Percentiles rank a stretch among this genome's conserved stretches.
Evolutionary conservation across 2,797 vertebrate genomes (phyloP).

Genomic region (Melanotaenia nigrans): DNA sequence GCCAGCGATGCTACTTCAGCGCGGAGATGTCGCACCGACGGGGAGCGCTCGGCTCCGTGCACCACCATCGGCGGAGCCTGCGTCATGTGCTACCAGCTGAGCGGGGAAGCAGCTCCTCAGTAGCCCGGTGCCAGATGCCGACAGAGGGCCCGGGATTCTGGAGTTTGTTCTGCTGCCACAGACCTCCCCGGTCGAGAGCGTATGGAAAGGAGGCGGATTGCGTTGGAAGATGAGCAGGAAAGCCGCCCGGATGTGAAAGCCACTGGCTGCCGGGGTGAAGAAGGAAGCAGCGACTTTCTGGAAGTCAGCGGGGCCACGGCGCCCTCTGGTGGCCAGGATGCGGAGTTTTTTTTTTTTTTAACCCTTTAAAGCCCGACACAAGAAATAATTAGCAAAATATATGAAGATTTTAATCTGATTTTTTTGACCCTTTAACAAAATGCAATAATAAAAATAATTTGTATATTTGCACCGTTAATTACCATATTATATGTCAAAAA

Average conservation of each 20-base stretch:
- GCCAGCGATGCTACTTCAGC: constrained; percentile 68
- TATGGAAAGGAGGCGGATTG: constrained; percentile 68
- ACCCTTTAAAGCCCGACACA: no score
- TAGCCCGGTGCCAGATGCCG: constrained; percentile 48
- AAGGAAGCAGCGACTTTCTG: neutral
- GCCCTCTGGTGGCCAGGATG: constrained; percentile 44
- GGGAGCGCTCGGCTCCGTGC: constrained; percentile 74
- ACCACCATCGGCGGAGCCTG: constrained; percentile 67
- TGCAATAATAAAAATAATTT: no score
- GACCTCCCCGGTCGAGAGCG: constrained; percentile 73
- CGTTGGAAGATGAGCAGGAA: constrained; percentile 59
- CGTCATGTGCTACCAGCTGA: constrained; percentile 65
- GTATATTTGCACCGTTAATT: no score
- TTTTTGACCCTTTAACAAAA: no score
- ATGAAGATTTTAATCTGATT: no score
- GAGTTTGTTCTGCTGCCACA: constrained; percentile 61
- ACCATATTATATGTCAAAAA: no score
- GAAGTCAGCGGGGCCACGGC: constrained; percentile 33
- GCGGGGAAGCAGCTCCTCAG: constrained; percentile 40
- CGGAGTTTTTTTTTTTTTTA: neutral
- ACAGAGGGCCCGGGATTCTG: constrained; percentile 43
- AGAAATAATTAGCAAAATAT: no score
- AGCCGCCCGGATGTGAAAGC: constrained; percentile 79
- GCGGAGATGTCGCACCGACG: constrained; percentile 74
- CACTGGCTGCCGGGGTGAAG: constrained; percentile 56